A percentile compares a stretch with the other conserved stretches of the same genome.
Evolutionary conservation across 1,140 invertebrate genomes (phyloP).

Genomic region (Platyscapa corneri): DNA sequence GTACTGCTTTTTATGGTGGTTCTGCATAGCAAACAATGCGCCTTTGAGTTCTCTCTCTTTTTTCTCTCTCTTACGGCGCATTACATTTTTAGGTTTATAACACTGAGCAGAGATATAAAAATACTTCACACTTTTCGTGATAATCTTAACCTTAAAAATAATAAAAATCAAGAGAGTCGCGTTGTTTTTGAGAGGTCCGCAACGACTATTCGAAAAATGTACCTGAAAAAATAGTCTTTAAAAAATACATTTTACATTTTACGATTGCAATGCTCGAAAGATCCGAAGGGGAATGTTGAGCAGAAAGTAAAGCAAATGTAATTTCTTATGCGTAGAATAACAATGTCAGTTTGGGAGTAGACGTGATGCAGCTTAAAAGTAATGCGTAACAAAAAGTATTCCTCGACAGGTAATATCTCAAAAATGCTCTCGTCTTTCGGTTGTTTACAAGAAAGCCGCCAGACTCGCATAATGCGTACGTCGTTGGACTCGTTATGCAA

Average conservation of each 20-base stretch:
- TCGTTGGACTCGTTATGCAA: not conserved
- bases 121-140: no score
- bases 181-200: not conserved
- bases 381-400: not conserved
- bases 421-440: not conserved
- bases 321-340: not conserved
- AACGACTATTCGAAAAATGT: not conserved
- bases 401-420: not conserved
- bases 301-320: not conserved
- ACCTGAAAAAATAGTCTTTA: not conserved
- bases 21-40: no score
- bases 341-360: no score
- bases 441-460: not conserved
- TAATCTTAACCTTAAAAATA: no score
- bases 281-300: no score
- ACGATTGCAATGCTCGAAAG: not conserved
- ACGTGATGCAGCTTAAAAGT: no score
- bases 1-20: not conserved
- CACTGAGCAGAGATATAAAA: no score
- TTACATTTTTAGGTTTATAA: no score
- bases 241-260: not conserved
- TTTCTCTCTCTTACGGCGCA: no score
- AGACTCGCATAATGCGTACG: not conserved
- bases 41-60: not conserved
- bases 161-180: no score